Percentiles rank a stretch among this genome's conserved stretches.
Evolutionary conservation across 2,113 vertebrate genomes (phyloP).

Genomic region (Engystomops pustulosus): DNA sequence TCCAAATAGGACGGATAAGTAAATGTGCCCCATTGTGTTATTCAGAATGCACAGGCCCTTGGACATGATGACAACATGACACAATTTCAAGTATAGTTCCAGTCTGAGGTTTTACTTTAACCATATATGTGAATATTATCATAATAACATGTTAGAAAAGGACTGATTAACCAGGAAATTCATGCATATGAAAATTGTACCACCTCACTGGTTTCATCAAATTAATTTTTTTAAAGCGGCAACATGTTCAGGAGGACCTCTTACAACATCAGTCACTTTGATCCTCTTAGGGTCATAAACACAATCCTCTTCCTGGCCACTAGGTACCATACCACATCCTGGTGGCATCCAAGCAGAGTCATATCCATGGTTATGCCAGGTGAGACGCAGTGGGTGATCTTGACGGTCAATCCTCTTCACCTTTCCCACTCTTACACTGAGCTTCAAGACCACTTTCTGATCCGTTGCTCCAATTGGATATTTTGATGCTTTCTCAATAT

Average conservation of each 20-base stretch:
- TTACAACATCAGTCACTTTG: slow-evolving; percentile 21
- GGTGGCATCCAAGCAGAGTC: slow-evolving; percentile 54
- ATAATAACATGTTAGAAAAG: too few species aligned
- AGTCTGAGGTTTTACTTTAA: too few species aligned
- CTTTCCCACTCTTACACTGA: slow-evolving; percentile 34
- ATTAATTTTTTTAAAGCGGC: not conserved
- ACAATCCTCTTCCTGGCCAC: slow-evolving; percentile 44
- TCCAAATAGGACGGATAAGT: too few species aligned
- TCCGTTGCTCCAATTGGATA: not conserved
- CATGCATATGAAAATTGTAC: too few species aligned
- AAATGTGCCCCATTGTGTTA: too few species aligned
- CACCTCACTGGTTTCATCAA: not conserved
- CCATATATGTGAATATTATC: too few species aligned
- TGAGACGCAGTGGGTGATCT: slow-evolving; percentile 35
- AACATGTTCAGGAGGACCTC: not conserved
- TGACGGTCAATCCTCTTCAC: slow-evolving; percentile 44
- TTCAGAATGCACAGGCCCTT: too few species aligned
- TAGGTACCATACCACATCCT: slow-evolving; percentile 30
- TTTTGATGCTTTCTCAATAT: slow-evolving; percentile 16
- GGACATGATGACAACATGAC: too few species aligned
- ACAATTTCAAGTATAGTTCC: too few species aligned
- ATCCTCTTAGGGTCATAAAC: slow-evolving; percentile 15
- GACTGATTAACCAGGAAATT: too few species aligned
- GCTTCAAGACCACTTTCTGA: slow-evolving; percentile 41
- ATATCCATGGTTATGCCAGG: slow-evolving; percentile 54